Percentiles rank a stretch among this genome's conserved stretches.
Conservation (phyloP, 2,888 invertebrate species). For the Archips xylosteana region DNA sequence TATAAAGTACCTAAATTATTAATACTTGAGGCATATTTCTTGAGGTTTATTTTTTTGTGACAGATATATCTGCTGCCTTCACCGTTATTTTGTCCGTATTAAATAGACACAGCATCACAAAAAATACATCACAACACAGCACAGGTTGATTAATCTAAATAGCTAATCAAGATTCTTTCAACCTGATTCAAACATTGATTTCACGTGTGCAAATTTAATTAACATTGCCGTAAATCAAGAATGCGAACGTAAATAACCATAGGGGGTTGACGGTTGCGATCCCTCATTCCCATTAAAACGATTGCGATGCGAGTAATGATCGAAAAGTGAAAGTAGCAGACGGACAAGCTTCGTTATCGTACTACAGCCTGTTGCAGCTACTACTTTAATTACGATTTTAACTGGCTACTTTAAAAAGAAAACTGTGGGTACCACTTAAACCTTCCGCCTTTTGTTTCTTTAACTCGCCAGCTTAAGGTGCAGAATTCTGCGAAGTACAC, state of each 20-base stretch:
- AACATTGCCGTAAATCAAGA: conserved; percentile 43
- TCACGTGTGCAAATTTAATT: conserved; percentile 23
- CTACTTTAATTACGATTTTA: conserved; percentile 72
- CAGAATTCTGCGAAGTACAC: conserved; percentile 44
- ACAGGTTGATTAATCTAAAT: too few species aligned
- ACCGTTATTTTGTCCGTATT: too few species aligned
- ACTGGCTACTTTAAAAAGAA: conserved; percentile 46
- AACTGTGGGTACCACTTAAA: conserved; percentile 9
- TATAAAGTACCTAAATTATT: too few species aligned
- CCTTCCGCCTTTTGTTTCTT: conserved; percentile 15
- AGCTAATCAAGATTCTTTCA: conserved; percentile 12
- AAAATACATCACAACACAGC: too few species aligned
- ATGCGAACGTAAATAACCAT: conserved; percentile 47
- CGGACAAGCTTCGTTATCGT: conserved; percentile 68
- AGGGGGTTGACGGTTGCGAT: conserved; percentile 58
- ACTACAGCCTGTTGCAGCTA: conserved; percentile 67
- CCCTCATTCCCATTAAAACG: conserved; percentile 51
- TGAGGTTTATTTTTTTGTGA: too few species aligned
- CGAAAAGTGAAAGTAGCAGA: conserved; percentile 74
- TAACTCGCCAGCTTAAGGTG: conserved; percentile 42
- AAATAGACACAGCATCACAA: too few species aligned
- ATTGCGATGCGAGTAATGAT: conserved; percentile 64
- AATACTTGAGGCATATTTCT: too few species aligned
- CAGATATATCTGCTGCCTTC: too few species aligned
- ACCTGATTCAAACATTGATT: conserved; percentile 20